Evolutionary conservation across 1,140 invertebrate species (phyloP).

Genomic region (Aphaenogaster rudis): DNA sequence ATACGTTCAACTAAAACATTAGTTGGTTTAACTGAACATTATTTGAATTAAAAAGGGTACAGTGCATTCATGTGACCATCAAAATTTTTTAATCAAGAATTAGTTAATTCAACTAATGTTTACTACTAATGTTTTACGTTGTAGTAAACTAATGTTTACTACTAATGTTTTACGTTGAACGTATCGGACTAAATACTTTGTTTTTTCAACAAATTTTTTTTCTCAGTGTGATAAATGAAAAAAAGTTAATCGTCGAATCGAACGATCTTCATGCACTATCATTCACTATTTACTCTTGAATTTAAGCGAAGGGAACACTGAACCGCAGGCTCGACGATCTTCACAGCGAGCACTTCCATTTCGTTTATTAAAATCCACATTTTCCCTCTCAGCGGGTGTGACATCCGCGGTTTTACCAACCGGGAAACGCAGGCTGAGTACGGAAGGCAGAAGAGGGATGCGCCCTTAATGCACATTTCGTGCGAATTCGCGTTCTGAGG

Average conservation of each 20-base stretch:
- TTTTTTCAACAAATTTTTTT: too few relatives aligned
- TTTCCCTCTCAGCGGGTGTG: conserved; percentile 14
- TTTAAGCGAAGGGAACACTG: not conserved
- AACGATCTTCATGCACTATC: not conserved
- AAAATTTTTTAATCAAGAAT: too few relatives aligned
- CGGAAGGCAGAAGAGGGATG: not conserved
- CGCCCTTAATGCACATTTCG: conserved; percentile 53
- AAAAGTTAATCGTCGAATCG: not conserved
- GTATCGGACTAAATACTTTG: too few relatives aligned
- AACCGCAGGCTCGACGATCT: not conserved
- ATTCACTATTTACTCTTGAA: not conserved
- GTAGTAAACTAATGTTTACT: too few relatives aligned
- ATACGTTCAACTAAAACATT: too few relatives aligned
- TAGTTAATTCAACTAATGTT: too few relatives aligned
- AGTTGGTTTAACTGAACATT: too few relatives aligned
- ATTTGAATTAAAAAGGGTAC: too few relatives aligned
- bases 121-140: too few relatives aligned
- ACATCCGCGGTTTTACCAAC: conserved; percentile 40
- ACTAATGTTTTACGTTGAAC: too few relatives aligned
- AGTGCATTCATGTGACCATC: too few relatives aligned
- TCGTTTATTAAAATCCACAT: conserved; percentile 47
- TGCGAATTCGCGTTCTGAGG: conserved; percentile 34
- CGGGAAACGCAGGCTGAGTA: not conserved
- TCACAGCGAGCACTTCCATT: conserved; percentile 12
- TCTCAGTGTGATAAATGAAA: not conserved